Conservation (phyloP, 2,113 vertebrate genomes). For the Okapia johnstoni region DNA sequence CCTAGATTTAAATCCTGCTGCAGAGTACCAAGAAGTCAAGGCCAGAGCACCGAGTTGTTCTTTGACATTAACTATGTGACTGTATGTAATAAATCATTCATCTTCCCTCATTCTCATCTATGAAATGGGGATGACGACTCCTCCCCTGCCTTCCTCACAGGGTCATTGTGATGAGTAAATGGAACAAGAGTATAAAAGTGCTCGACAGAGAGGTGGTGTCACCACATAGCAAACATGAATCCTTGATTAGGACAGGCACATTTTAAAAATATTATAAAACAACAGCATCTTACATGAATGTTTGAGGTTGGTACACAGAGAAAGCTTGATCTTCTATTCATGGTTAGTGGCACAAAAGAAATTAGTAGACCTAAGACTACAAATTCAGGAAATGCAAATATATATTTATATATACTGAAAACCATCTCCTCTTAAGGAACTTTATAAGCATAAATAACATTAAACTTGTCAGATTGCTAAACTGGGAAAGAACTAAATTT, state of each 20-base stretch:
- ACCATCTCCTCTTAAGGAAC: not conserved
- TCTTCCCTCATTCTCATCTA: not conserved
- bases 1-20: not conserved
- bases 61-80: not conserved
- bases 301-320: not conserved
- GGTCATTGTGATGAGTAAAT: not conserved
- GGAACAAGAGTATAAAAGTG: not conserved
- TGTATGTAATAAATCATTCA: not conserved
- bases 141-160: not conserved
- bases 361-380: not conserved
- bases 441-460: constrained; percentile 39
- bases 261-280: not conserved
- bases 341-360: not conserved
- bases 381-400: constrained; percentile 10
- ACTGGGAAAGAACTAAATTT: constrained; percentile 35
- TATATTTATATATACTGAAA: not conserved
- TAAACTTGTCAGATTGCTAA: constrained; percentile 39
- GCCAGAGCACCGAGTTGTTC: not conserved
- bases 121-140: not conserved
- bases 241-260: not conserved
- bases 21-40: not conserved
- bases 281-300: not conserved
- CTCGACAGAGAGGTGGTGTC: not conserved
- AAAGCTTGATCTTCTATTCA: constrained; percentile 6
- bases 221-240: not conserved